Conservation (phyloP, 2,113 vertebrate species). For the Pyxicephalus adspersus region DNA sequence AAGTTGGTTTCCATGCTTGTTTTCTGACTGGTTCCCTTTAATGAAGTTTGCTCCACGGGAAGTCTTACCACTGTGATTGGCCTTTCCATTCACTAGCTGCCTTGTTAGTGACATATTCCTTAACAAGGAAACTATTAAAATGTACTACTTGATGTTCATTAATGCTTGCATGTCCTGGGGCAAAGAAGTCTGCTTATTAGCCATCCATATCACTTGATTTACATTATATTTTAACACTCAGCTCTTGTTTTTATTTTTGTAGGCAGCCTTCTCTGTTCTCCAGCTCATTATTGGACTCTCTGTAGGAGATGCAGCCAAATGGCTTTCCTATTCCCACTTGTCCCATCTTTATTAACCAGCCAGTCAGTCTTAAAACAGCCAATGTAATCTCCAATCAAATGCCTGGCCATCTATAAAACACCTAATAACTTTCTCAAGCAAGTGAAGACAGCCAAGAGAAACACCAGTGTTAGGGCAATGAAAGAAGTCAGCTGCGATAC, state of each 20-base stretch:
- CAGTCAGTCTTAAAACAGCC: constrained; percentile 55
- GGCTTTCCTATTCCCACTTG: constrained; percentile 52
- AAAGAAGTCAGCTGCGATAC: constrained; percentile 23
- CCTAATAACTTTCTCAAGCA: constrained; percentile 51
- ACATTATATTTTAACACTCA: constrained; percentile 21
- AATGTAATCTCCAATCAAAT: constrained; percentile 55
- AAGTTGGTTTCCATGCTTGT: too few relatives aligned
- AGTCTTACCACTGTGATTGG: background rate
- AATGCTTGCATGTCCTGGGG: constrained; percentile 9
- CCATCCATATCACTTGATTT: constrained; percentile 14
- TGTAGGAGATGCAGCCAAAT: constrained; percentile 51
- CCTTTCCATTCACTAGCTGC: background rate
- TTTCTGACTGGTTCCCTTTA: too few relatives aligned
- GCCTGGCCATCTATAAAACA: constrained; percentile 54
- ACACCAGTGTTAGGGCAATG: constrained; percentile 38
- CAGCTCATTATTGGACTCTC: constrained; percentile 46
- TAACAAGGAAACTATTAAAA: constrained; percentile 28
- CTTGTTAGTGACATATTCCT: background rate
- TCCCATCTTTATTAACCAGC: constrained; percentile 53
- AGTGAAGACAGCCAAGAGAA: constrained; percentile 52
- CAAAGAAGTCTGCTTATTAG: constrained; percentile 23
- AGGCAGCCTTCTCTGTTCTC: constrained; percentile 8
- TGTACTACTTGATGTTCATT: constrained; percentile 2
- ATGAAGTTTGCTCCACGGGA: background rate
- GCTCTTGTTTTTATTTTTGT: constrained; percentile 37